phyloP scores from a whole-genome alignment of 2,797 vertebrate genomes.

The Pelodytes ibericus region DNA sequence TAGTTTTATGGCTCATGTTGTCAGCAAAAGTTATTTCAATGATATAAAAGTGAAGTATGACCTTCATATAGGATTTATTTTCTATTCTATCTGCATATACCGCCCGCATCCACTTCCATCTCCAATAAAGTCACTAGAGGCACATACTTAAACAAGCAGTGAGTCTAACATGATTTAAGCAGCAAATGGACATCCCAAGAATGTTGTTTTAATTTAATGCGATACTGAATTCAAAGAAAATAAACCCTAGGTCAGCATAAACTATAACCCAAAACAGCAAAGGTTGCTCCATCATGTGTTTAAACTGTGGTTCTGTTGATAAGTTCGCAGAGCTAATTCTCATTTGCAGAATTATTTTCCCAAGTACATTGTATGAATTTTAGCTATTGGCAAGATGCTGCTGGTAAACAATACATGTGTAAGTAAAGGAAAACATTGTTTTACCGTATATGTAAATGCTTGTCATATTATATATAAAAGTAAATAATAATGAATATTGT shows the following conservation, averaged over 20 bases:
- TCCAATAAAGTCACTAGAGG: background rate
- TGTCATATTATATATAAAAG: too few relatives aligned
- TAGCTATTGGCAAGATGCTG: too few relatives aligned
- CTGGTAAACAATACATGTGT: too few relatives aligned
- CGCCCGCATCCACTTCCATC: background rate
- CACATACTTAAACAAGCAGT: slow-evolving; percentile 1
- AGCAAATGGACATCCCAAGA: background rate
- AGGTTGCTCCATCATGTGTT: too few relatives aligned
- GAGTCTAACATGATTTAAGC: slow-evolving; percentile 11
- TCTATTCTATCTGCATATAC: slow-evolving; percentile 16
- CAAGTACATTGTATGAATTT: too few relatives aligned
- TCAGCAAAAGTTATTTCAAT: slow-evolving; percentile 13
- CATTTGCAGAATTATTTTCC: too few relatives aligned
- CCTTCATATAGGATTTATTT: background rate
- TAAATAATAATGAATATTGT: too few relatives aligned
- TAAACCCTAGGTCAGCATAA: background rate
- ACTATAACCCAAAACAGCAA: too few relatives aligned
- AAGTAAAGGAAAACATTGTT: too few relatives aligned
- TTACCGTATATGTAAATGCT: too few relatives aligned
- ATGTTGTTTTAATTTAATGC: slow-evolving; percentile 15
- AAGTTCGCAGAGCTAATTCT: too few relatives aligned
- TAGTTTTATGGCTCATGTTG: slow-evolving; percentile 15
- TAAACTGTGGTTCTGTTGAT: too few relatives aligned
- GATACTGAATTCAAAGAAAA: background rate
- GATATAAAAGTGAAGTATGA: slow-evolving; percentile 24